Percentiles rank a stretch among this genome's conserved stretches.
These are phyloP conservation scores for Orientallactaga sibirica DNA, from an alignment of 2,797 vertebrate genomes.

Conservation along the genomic window DNA sequence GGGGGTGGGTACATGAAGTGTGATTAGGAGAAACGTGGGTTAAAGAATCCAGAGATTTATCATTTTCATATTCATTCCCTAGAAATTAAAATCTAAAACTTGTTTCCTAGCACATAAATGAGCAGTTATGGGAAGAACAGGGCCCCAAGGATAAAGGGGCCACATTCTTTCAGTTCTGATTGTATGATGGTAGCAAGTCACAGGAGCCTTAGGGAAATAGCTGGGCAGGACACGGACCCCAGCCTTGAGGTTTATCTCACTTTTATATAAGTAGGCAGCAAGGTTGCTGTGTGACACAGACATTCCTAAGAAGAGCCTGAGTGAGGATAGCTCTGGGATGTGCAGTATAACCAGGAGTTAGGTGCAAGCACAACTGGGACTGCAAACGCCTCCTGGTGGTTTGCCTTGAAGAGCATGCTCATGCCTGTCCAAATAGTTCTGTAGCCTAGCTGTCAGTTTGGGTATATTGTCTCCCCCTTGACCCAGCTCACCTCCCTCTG, in stretches of 20 bases:
- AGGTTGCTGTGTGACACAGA: no score
- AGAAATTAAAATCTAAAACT: constrained; percentile 44
- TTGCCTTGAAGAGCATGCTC: not conserved
- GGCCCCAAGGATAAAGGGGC: not conserved
- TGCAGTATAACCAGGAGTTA: not conserved
- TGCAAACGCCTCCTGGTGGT: not conserved
- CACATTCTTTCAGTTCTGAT: not conserved
- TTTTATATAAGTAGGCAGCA: not conserved
- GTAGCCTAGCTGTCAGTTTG: not conserved
- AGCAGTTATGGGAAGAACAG: not conserved
- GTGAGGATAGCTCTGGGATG: not conserved
- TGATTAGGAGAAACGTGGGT: constrained; percentile 10
- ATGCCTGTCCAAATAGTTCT: not conserved
- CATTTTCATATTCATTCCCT: constrained; percentile 44
- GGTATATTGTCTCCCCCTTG: not conserved
- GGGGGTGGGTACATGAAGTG: not conserved
- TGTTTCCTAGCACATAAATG: constrained; percentile 57
- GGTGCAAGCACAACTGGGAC: no score
- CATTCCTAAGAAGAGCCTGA: not conserved
- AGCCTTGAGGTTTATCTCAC: not conserved
- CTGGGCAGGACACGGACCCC: not conserved
- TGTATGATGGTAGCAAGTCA: not conserved
- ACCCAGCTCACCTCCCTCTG: not conserved
- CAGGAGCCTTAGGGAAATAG: not conserved
- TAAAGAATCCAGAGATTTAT: constrained; percentile 34